Evolutionary conservation across 2,113 vertebrate genomes (phyloP).

Genomic region (Saguinus imperator): DNA sequence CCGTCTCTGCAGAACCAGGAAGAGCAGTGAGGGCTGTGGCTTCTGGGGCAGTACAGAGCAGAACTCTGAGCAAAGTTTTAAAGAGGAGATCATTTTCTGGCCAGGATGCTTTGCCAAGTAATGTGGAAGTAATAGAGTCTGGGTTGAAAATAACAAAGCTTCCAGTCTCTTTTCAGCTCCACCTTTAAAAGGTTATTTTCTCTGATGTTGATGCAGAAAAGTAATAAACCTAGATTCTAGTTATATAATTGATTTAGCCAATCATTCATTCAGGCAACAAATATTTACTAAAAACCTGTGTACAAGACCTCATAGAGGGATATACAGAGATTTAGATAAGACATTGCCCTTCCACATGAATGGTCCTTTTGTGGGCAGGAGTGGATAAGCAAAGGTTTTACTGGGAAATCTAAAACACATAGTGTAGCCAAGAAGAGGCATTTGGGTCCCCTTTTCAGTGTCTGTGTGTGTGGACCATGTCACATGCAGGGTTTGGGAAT

Average conservation of each 20-base stretch:
- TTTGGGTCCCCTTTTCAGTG: not conserved
- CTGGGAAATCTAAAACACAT: not conserved
- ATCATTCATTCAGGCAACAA: conserved; percentile 23
- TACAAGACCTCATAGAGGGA: not conserved
- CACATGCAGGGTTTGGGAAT: not conserved
- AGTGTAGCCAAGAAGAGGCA: not conserved
- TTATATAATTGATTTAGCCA: not conserved
- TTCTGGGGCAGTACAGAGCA: not conserved
- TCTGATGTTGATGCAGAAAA: not conserved
- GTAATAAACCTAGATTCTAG: not conserved
- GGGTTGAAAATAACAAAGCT: not conserved
- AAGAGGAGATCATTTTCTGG: not conserved
- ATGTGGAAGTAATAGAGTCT: not conserved
- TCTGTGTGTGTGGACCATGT: not conserved
- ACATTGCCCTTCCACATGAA: not conserved
- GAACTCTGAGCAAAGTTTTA: not conserved
- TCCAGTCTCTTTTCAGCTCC: not conserved
- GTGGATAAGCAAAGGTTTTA: not conserved
- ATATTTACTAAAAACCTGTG: not conserved
- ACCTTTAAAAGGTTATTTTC: not conserved
- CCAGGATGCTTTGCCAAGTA: not conserved
- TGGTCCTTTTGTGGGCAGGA: not conserved
- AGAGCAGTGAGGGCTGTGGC: not conserved
- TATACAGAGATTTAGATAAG: not conserved
- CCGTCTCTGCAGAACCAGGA: not conserved